Conservation (phyloP, 1,140 invertebrate genomes). For the Halotydeus destructor region DNA sequence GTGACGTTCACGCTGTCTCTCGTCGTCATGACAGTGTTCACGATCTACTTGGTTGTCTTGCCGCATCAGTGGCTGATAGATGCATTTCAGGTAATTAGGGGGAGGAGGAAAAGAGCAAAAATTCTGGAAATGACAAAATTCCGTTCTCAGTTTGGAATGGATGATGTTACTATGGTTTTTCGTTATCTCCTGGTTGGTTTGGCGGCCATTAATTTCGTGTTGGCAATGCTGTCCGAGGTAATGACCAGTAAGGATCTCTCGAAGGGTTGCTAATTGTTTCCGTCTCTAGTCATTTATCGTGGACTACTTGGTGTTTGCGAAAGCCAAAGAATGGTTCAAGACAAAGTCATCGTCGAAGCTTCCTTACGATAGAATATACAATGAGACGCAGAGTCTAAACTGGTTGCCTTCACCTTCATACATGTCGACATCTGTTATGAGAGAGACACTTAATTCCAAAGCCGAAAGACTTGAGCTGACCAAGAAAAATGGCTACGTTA, state of each 20-base stretch:
- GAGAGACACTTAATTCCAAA: too few species aligned
- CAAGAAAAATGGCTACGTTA: too few species aligned
- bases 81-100: conserved; percentile 14
- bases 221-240: conserved; percentile 15
- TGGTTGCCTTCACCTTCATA: too few species aligned
- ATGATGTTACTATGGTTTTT: conserved; percentile 11
- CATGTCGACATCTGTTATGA: too few species aligned
- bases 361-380: too few species aligned
- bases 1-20: conserved; percentile 36
- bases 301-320: background rate
- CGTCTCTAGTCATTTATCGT: background rate
- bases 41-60: conserved; percentile 42
- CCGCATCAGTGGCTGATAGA: conserved; percentile 34
- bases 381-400: too few species aligned
- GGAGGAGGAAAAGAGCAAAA: too few species aligned
- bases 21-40: conserved; percentile 36
- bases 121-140: too few species aligned
- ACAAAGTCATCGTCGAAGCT: too few species aligned
- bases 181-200: conserved; percentile 10
- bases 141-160: conserved; percentile 11
- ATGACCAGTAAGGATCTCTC: background rate
- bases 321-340: too few species aligned
- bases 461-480: too few species aligned
- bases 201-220: conserved; percentile 15
- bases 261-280: background rate